phyloP scores from a whole-genome alignment of 92 coral and sea anemone genomes.

The Porites cylindrica region DNA sequence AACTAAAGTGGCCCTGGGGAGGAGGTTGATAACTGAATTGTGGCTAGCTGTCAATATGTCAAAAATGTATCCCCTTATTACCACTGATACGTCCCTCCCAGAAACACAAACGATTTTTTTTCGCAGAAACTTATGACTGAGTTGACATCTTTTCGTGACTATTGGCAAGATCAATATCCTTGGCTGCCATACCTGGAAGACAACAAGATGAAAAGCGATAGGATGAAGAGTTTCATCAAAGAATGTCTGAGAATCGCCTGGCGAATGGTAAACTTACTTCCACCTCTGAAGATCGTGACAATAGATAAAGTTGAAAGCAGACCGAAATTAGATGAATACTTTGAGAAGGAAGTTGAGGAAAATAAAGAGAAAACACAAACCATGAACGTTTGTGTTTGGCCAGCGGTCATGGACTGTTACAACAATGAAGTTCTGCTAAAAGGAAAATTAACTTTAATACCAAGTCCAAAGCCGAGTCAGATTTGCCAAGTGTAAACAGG shows the following conservation, averaged over 20 bases:
- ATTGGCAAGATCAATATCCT: background rate
- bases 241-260: slow-evolving; percentile 35
- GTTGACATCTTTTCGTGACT: background rate
- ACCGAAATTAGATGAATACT: slow-evolving; percentile 14
- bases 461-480: background rate
- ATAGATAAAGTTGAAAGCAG: background rate
- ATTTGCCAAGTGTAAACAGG: background rate
- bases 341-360: slow-evolving; percentile 7
- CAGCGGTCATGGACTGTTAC: slow-evolving; percentile 18
- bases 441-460: slow-evolving; percentile 20
- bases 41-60: background rate
- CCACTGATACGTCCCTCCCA: too few relatives aligned
- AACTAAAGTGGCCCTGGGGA: too few relatives aligned
- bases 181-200: slow-evolving; percentile 24
- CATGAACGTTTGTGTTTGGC: slow-evolving; percentile 23
- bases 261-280: slow-evolving; percentile 53
- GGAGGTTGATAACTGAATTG: background rate
- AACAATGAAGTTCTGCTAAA: slow-evolving; percentile 9
- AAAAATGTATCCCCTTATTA: background rate
- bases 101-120: background rate
- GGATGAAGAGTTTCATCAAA: slow-evolving; percentile 18
- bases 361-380: background rate
- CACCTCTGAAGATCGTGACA: slow-evolving; percentile 28
- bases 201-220: background rate
- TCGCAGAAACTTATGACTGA: background rate